Percentiles rank a stretch among this genome's conserved stretches.
These are phyloP conservation scores for Patella caerulea DNA, from an alignment of 2,888 invertebrate species.

Conservation along the genomic window DNA sequence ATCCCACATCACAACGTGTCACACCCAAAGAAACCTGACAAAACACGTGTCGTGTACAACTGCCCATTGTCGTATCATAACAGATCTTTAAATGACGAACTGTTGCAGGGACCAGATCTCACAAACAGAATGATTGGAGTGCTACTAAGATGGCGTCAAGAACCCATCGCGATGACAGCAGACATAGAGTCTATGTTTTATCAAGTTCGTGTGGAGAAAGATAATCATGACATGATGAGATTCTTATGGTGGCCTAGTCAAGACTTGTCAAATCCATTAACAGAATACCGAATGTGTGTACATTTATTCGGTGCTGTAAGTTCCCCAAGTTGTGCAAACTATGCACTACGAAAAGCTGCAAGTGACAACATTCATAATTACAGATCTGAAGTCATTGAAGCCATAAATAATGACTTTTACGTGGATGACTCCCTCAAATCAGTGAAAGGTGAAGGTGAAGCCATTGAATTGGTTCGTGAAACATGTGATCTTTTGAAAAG, in stretches of 20 bases:
- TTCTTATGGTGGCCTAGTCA: conserved; percentile 37
- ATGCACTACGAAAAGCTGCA: conserved; percentile 6
- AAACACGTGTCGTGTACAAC: conserved; percentile 36
- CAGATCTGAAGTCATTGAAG: conserved; percentile 7
- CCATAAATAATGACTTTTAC: conserved; percentile 26
- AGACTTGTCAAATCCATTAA: not conserved
- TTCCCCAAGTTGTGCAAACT: conserved; percentile 4
- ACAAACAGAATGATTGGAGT: conserved; percentile 40
- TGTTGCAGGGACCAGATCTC: conserved; percentile 43
- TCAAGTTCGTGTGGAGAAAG: conserved; percentile 30
- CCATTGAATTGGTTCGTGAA: conserved; percentile 20
- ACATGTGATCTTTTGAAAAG: conserved; percentile 10
- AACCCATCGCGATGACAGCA: conserved; percentile 35
- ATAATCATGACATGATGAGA: conserved; percentile 29
- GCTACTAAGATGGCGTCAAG: conserved; percentile 37
- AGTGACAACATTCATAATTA: not conserved
- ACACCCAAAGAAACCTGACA: conserved; percentile 30
- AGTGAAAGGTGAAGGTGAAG: conserved; percentile 16
- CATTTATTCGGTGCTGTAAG: not conserved
- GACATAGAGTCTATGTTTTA: conserved; percentile 39
- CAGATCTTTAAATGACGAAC: conserved; percentile 33
- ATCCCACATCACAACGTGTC: conserved; percentile 33
- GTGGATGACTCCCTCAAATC: no score
- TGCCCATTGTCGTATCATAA: conserved; percentile 33
- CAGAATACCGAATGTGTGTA: not conserved